A percentile compares a stretch with the other conserved stretches of the same genome.
These are phyloP conservation scores for Trichonephila clavata DNA, from an alignment of 1,140 invertebrate genomes.

Conservation along the genomic window DNA sequence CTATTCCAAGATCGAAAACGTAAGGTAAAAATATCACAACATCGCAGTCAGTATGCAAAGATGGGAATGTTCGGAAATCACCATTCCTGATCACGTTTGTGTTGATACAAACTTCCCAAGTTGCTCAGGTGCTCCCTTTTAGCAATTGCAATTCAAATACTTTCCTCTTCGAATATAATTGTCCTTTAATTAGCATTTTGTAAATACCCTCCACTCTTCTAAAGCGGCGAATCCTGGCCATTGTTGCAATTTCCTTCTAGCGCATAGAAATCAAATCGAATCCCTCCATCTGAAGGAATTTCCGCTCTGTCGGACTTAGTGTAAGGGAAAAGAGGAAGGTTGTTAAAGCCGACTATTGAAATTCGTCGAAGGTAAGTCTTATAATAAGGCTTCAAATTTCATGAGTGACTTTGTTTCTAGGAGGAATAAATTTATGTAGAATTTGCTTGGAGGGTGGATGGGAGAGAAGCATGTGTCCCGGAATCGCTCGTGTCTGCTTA, in stretches of 20 bases:
- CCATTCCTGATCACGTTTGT: neutral
- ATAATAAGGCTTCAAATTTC: slow-evolving; percentile 48
- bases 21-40: neutral
- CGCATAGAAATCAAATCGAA: slow-evolving; percentile 37
- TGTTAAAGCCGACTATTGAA: slow-evolving; percentile 58
- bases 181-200: slow-evolving; percentile 62
- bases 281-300: slow-evolving; percentile 42
- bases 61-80: neutral
- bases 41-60: neutral
- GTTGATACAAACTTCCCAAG: neutral
- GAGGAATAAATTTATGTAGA: neutral
- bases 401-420: slow-evolving; percentile 1
- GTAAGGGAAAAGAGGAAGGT: neutral
- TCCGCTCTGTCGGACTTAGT: slow-evolving; percentile 1
- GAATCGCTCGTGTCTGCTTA: neutral
- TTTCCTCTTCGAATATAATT: slow-evolving; percentile 57
- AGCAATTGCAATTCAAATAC: slow-evolving; percentile 49
- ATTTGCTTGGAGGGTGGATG: neutral
- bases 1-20: no score
- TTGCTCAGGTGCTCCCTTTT: neutral
- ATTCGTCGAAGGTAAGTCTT: slow-evolving; percentile 39
- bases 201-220: slow-evolving; percentile 42
- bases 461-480: neutral
- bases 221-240: neutral
- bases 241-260: slow-evolving; percentile 58